A percentile compares a stretch with the other conserved stretches of the same genome.
These are phyloP conservation scores for Daktulosphaira vitifoliae DNA, from an alignment of 1,140 invertebrate genomes.

Conservation along the genomic window DNA sequence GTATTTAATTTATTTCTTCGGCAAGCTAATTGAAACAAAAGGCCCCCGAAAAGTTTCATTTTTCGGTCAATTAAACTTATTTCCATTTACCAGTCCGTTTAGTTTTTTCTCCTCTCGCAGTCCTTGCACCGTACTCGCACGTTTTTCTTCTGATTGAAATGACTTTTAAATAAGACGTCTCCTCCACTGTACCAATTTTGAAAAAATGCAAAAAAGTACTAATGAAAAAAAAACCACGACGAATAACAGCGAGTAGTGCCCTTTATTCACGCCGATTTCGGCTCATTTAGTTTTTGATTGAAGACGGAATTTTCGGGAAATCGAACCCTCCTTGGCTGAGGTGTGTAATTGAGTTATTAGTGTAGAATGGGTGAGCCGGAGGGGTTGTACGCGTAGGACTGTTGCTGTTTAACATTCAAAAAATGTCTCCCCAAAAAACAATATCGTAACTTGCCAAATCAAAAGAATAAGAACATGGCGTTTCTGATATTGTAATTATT, in stretches of 20 bases:
- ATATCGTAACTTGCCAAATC: background rate
- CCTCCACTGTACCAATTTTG: no score
- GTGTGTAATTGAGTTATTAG: conserved; percentile 32
- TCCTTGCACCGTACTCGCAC: background rate
- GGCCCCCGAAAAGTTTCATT: conserved; percentile 31
- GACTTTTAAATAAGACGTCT: conserved; percentile 30
- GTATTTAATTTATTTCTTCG: conserved; percentile 33
- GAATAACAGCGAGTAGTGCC: conserved; percentile 9
- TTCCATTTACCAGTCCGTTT: conserved; percentile 32
- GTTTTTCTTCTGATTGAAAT: conserved; percentile 31
- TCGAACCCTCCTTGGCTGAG: conserved; percentile 13
- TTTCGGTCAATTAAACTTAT: conserved; percentile 33
- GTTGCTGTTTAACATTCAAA: conserved; percentile 29
- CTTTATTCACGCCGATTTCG: conserved; percentile 27
- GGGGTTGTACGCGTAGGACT: background rate
- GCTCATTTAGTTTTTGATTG: conserved; percentile 32
- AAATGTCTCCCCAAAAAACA: conserved; percentile 27
- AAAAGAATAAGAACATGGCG: no score
- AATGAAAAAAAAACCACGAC: conserved; percentile 9
- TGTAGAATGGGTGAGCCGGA: background rate
- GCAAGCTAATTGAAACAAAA: conserved; percentile 33
- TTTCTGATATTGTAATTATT: no score
- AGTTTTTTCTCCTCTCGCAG: no score
- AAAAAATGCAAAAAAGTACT: background rate
- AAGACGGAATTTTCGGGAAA: conserved; percentile 16